Evolutionary conservation across 64 coral and sea anemone species (phyloP).

Genomic region (Pocillopora verrucosa): DNA sequence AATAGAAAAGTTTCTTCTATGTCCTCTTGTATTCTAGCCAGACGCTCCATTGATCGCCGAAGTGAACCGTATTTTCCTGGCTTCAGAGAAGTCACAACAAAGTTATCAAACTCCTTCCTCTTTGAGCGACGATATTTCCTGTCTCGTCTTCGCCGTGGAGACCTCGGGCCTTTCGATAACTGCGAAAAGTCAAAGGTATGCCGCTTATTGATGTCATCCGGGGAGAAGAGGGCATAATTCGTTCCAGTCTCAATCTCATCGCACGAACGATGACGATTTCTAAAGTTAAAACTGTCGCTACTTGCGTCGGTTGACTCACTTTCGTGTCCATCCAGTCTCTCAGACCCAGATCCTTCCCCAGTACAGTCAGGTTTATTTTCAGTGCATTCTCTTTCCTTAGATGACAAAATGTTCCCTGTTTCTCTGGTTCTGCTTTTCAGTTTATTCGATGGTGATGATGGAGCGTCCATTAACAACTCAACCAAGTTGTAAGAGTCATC

Average conservation of each 20-base stretch:
- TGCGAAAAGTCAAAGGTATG: slow-evolving; percentile 90
- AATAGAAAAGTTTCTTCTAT: slow-evolving; percentile 67
- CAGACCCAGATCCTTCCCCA: not conserved
- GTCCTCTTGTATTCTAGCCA: slow-evolving; percentile 86
- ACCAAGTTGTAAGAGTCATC: slow-evolving; percentile 32
- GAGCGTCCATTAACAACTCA: slow-evolving; percentile 78
- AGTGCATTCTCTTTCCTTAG: not conserved
- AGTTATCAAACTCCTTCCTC: slow-evolving; percentile 79
- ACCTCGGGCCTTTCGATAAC: slow-evolving; percentile 45
- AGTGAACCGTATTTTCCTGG: slow-evolving; percentile 86
- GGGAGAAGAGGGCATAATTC: not conserved
- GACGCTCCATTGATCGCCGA: slow-evolving; percentile 67
- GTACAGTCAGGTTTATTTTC: not conserved
- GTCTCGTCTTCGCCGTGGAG: slow-evolving; percentile 28
- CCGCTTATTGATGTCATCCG: slow-evolving; percentile 49
- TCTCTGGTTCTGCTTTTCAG: slow-evolving; percentile 10
- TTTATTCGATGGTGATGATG: slow-evolving; percentile 42
- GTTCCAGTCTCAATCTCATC: slow-evolving; percentile 24
- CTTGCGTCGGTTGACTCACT: slow-evolving; percentile 71
- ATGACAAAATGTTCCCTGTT: not conserved
- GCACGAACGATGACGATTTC: not conserved
- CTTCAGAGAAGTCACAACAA: slow-evolving; percentile 70
- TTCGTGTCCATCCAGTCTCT: slow-evolving; percentile 45
- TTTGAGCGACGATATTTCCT: slow-evolving; percentile 34
- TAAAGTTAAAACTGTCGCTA: slow-evolving; percentile 29